Evolutionary conservation across 2,797 vertebrate species (phyloP).

Genomic region (Danio albolineatus): DNA sequence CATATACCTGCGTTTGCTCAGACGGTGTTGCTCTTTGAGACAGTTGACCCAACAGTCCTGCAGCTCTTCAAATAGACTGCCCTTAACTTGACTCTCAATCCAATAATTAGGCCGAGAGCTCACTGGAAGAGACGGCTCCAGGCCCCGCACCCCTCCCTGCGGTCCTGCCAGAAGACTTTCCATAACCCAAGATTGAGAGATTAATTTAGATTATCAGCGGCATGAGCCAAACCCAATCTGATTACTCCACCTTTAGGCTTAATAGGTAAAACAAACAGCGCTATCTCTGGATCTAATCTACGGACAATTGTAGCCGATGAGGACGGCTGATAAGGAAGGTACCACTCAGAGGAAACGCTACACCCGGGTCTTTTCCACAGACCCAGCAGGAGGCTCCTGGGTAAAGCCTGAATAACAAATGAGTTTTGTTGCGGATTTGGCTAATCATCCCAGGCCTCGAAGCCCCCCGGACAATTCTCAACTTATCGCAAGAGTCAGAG

Average conservation of each 20-base stretch:
- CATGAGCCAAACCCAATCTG: conserved; percentile 54
- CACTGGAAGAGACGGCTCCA: conserved; percentile 41
- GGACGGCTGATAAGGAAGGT: conserved; percentile 71
- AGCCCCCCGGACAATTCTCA: conserved; percentile 71
- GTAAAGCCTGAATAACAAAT: conserved; percentile 80
- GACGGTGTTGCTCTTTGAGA: conserved; percentile 2
- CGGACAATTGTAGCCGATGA: conserved; percentile 71
- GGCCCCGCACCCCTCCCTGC: conserved; percentile 47
- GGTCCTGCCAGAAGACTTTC: conserved; percentile 63
- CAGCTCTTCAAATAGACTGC: conserved; percentile 47
- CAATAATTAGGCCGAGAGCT: conserved; percentile 67
- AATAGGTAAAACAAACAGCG: conserved; percentile 74
- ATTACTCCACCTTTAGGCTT: conserved; percentile 68
- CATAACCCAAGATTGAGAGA: conserved; percentile 69
- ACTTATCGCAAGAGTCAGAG: conserved; percentile 78
- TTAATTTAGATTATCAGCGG: conserved; percentile 83
- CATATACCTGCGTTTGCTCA: conserved; percentile 35
- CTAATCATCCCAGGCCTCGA: conserved; percentile 76
- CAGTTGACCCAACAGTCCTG: conserved; percentile 29
- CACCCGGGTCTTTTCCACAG: conserved; percentile 66
- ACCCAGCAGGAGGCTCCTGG: conserved; percentile 73
- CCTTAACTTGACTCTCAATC: conserved; percentile 70
- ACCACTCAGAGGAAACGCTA: conserved; percentile 71
- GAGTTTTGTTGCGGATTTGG: conserved; percentile 76
- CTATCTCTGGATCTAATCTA: conserved; percentile 62